phyloP scores from a whole-genome alignment of 2,888 invertebrate genomes.

The Biston betularia region DNA sequence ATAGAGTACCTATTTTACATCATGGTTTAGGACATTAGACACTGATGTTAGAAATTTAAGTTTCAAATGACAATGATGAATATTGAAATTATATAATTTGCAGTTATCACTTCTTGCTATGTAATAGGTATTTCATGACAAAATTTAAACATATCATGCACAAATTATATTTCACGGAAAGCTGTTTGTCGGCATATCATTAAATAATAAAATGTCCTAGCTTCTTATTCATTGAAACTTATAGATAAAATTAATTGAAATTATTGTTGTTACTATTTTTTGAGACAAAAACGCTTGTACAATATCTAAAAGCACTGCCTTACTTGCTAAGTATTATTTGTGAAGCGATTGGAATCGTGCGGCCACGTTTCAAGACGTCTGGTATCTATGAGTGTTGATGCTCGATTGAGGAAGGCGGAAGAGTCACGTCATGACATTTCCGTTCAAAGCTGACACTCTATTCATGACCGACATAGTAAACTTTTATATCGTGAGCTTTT shows the following conservation, averaged over 20 bases:
- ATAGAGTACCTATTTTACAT: conserved; percentile 36
- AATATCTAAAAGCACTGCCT: conserved; percentile 81
- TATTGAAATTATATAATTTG: conserved; percentile 28
- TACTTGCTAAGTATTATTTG: conserved; percentile 78
- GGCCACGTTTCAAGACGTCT: conserved; percentile 57
- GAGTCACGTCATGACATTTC: conserved; percentile 48
- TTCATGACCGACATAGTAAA: conserved; percentile 61
- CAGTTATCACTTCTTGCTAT: conserved; percentile 27
- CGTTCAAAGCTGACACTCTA: conserved; percentile 62
- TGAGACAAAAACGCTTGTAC: conserved; percentile 69
- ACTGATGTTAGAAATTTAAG: conserved; percentile 38
- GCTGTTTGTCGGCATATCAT: conserved; percentile 78
- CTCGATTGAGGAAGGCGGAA: conserved; percentile 58
- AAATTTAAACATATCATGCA: conserved; percentile 78
- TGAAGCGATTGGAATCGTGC: conserved; percentile 59
- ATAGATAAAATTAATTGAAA: conserved; percentile 30
- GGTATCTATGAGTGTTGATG: conserved; percentile 62
- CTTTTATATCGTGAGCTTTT: conserved; percentile 78
- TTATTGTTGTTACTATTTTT: conserved; percentile 45
- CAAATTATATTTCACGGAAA: conserved; percentile 64
- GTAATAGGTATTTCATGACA: conserved; percentile 46
- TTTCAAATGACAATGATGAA: conserved; percentile 45
- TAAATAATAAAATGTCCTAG: conserved; percentile 55
- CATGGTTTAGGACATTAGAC: conserved; percentile 42
- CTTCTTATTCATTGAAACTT: conserved; percentile 44